Percentiles rank a stretch among this genome's conserved stretches.
phyloP scores from a whole-genome alignment of 2,113 vertebrate genomes.

The Trochalopteron elliotii region DNA sequence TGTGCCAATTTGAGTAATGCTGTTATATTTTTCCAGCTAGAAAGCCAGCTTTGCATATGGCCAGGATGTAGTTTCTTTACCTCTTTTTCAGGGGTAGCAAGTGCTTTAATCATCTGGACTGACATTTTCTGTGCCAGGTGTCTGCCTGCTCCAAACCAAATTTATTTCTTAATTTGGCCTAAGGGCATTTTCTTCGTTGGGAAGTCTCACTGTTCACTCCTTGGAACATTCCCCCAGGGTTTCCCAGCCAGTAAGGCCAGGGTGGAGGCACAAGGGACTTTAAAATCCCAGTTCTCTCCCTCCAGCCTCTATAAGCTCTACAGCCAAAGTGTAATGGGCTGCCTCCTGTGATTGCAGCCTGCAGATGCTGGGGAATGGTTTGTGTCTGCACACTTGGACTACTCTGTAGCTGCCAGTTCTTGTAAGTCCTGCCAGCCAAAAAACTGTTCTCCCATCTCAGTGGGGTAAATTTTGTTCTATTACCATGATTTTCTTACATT shows the following conservation, averaged over 20 bases:
- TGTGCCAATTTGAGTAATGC: background rate
- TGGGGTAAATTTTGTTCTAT: background rate
- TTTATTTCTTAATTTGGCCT: background rate
- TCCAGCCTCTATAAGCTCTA: background rate
- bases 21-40: background rate
- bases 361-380: background rate
- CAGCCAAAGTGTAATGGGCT: background rate
- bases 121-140: background rate
- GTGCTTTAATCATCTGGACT: background rate
- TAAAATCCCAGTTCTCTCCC: background rate
- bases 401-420: background rate
- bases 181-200: background rate
- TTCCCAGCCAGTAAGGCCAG: background rate
- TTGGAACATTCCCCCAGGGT: background rate
- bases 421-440: background rate
- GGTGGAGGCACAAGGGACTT: background rate
- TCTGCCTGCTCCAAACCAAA: background rate
- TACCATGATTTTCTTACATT: rapidly evolving
- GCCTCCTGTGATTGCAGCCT: background rate
- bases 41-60: background rate
- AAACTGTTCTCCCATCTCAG: background rate
- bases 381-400: background rate
- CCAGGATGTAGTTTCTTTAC: background rate
- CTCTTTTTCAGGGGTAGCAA: background rate
- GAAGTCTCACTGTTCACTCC: background rate